phyloP scores from a whole-genome alignment of 2,113 vertebrate genomes.

The Hippolais icterina region DNA sequence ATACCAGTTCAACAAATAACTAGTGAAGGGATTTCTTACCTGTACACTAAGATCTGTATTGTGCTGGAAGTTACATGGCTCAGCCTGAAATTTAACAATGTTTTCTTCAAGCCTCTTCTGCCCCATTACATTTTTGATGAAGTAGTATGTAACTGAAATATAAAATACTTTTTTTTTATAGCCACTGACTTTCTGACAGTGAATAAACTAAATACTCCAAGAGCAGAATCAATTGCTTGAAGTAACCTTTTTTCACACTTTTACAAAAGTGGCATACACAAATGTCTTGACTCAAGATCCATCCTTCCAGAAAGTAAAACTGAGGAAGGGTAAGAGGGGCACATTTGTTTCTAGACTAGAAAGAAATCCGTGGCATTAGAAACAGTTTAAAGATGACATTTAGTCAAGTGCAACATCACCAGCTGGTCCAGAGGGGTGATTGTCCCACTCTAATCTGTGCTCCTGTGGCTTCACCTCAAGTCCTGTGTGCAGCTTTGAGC shows the following conservation, averaged over 20 bases:
- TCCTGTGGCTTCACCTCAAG: background rate
- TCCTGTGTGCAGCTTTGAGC: background rate
- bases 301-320: background rate
- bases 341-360: background rate
- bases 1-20: background rate
- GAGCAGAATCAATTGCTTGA: background rate
- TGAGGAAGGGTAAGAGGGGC: background rate
- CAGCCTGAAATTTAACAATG: background rate
- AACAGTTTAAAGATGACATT: background rate
- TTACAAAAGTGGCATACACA: background rate
- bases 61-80: background rate
- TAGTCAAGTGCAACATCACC: background rate
- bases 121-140: background rate
- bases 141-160: background rate
- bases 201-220: background rate
- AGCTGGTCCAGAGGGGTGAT: accelerated
- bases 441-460: background rate
- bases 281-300: background rate
- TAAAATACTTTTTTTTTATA: background rate
- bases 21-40: background rate
- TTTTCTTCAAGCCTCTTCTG: background rate
- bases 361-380: background rate
- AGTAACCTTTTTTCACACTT: background rate
- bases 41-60: background rate
- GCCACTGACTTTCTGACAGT: background rate